Conservation (phyloP, 2,797 vertebrate species). For the Gallirallus australis region DNA sequence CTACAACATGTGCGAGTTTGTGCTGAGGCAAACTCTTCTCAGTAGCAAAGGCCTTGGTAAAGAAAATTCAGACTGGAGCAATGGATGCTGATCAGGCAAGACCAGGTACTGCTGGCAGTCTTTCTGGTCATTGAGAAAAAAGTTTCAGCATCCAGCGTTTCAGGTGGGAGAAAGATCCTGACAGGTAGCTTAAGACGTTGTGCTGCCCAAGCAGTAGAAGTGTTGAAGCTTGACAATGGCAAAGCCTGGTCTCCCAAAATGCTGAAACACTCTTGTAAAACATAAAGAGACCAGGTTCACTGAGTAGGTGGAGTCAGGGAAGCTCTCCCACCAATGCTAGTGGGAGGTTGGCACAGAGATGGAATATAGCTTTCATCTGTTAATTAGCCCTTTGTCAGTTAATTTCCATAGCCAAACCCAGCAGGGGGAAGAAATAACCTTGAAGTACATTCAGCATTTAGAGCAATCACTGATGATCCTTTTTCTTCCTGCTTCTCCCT, state of each 20-base stretch:
- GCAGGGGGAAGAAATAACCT: not conserved
- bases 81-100: not conserved
- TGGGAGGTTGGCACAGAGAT: not conserved
- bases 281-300: not conserved
- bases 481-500: not conserved
- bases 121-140: not conserved
- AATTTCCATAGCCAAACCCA: not conserved
- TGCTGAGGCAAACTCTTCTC: not conserved
- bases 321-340: not conserved
- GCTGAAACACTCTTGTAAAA: not conserved
- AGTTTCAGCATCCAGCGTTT: not conserved
- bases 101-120: not conserved
- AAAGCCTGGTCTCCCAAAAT: not conserved
- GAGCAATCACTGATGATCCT: not conserved
- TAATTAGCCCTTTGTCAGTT: not conserved
- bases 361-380: not conserved
- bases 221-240: not conserved
- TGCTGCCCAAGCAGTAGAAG: not conserved
- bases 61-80: not conserved
- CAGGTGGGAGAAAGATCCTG: not conserved
- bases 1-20: not conserved
- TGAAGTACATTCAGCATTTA: not conserved
- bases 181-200: not conserved
- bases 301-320: not conserved
- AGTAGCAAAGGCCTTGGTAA: not conserved